Evolutionary conservation across 2,113 vertebrate species (phyloP).

Genomic region (Brienomyrus brachyistius): DNA sequence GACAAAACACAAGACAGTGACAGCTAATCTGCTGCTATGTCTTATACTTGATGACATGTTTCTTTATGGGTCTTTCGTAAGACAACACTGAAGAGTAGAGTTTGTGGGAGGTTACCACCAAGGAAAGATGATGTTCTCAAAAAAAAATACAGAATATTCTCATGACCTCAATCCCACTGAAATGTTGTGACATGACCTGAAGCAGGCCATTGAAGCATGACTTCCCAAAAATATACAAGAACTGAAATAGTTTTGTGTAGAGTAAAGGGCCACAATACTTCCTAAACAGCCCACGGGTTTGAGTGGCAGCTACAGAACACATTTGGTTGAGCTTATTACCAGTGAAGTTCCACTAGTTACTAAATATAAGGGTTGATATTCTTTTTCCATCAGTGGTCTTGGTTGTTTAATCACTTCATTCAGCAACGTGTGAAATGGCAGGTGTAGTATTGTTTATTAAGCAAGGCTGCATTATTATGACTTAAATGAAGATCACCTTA

Average conservation of each 20-base stretch:
- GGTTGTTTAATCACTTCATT: neutral
- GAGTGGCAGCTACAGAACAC: neutral
- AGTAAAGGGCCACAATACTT: neutral
- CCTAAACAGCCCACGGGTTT: neutral
- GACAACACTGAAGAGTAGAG: neutral
- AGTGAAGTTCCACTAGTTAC: neutral
- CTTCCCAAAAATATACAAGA: neutral
- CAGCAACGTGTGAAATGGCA: neutral
- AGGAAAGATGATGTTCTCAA: neutral
- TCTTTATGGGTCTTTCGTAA: neutral
- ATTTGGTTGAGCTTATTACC: neutral
- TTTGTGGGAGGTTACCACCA: neutral
- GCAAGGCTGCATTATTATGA: neutral
- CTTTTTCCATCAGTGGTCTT: neutral
- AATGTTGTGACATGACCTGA: neutral
- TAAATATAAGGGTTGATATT: neutral
- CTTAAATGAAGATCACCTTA: neutral
- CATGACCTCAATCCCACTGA: neutral
- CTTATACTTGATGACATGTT: neutral
- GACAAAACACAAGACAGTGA: neutral
- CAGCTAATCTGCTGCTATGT: neutral
- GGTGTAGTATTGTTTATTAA: neutral
- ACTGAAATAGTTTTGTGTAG: neutral
- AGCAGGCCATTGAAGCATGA: neutral
- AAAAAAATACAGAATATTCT: neutral